A percentile compares a stretch with the other conserved stretches of the same genome.
Evolutionary conservation across 2,797 vertebrate genomes (phyloP).

Genomic region (Halcyon smyrnensis): DNA sequence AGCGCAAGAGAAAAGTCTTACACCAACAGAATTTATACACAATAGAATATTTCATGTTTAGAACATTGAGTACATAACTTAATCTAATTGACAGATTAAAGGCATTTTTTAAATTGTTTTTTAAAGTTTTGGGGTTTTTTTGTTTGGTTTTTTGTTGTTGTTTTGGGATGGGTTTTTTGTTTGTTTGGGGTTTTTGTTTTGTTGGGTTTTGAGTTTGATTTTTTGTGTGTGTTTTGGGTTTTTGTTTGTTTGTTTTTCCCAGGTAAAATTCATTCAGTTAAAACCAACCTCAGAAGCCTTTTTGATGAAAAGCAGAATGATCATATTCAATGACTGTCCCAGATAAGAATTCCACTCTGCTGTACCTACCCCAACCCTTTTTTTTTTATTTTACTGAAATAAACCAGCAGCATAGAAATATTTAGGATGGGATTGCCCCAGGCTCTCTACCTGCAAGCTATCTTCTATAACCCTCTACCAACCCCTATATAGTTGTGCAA

Average conservation of each 20-base stretch:
- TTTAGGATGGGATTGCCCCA: background rate
- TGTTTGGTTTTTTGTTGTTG: too few species aligned
- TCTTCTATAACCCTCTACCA: background rate
- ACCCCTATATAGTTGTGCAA: background rate
- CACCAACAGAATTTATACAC: background rate
- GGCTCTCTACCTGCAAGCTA: background rate
- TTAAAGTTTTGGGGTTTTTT: background rate
- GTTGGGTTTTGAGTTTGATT: too few species aligned
- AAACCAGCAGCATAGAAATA: background rate
- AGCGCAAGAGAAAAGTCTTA: background rate
- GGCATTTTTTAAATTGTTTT: background rate
- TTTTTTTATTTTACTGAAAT: background rate
- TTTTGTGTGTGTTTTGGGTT: too few species aligned
- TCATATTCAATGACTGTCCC: background rate
- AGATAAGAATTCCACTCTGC: background rate
- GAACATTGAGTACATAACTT: background rate
- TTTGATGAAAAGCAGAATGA: background rate
- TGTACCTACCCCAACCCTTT: background rate
- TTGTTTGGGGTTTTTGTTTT: background rate
- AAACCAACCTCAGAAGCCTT: background rate
- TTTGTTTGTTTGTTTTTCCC: too few species aligned
- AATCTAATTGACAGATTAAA: background rate
- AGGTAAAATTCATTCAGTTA: background rate
- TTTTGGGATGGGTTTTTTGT: background rate
- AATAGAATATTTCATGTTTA: background rate